These are phyloP conservation scores for Meloidogyne chitwoodi DNA, from an alignment of 1,140 invertebrate species.

Conservation along the genomic window DNA sequence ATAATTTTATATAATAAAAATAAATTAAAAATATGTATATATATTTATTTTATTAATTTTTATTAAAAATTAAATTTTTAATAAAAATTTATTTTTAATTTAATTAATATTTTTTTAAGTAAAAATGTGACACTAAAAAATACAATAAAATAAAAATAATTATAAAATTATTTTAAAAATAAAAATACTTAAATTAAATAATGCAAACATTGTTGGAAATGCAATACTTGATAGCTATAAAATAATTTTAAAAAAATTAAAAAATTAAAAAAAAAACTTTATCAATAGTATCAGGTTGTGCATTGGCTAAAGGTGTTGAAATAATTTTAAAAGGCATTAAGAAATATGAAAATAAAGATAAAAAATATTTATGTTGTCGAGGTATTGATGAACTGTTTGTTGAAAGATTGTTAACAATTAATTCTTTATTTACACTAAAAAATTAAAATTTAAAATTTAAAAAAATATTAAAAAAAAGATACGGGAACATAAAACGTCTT, in stretches of 20 bases:
- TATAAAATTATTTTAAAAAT: not conserved
- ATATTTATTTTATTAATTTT: too few species aligned
- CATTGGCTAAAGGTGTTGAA: not conserved
- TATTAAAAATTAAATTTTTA: too few species aligned
- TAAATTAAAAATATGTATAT: too few species aligned
- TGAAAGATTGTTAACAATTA: not conserved
- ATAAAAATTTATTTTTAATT: not conserved
- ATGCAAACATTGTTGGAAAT: constrained; percentile 25
- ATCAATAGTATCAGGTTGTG: constrained; percentile 14
- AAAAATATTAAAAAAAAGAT: not conserved
- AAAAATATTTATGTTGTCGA: not conserved
- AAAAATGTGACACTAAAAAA: too few species aligned
- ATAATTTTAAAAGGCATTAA: not conserved
- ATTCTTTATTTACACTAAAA: not conserved
- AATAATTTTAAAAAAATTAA: not conserved
- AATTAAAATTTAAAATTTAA: not conserved
- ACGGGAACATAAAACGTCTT: constrained; percentile 18
- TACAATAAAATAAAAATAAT: too few species aligned
- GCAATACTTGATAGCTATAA: constrained; percentile 14
- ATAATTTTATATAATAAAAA: too few species aligned
- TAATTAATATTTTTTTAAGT: not conserved
- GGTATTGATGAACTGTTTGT: not conserved
- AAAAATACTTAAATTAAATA: constrained; percentile 22
- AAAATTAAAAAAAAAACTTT: not conserved
- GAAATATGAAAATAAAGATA: not conserved